Evolutionary conservation across 2,797 vertebrate genomes (phyloP).

Genomic region (Gobio occitaniae): DNA sequence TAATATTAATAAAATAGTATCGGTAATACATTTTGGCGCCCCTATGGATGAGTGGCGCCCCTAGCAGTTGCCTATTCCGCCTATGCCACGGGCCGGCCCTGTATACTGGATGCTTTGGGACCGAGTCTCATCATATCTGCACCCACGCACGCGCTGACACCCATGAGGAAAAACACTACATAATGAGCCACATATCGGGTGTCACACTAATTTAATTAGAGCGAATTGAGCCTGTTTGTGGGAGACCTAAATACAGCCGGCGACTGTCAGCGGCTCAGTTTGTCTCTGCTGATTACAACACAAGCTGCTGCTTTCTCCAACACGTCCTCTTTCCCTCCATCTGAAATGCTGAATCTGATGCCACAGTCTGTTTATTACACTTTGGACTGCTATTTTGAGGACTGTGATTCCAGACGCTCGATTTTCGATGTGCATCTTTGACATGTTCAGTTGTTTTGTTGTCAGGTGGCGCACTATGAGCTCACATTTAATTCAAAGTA

Average conservation of each 20-base stretch:
- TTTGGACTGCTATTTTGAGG: conserved; percentile 23
- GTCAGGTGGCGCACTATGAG: not conserved
- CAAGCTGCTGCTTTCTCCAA: conserved; percentile 20
- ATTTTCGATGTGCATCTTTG: not conserved
- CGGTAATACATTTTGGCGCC: too few species aligned
- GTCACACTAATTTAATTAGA: conserved; percentile 52
- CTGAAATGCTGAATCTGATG: conserved; percentile 25
- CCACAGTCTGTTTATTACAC: conserved; percentile 41
- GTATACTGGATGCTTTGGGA: not conserved
- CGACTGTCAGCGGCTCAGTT: conserved; percentile 37
- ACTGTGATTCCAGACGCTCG: conserved; percentile 17
- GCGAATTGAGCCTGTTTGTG: conserved; percentile 30
- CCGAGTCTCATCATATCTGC: not conserved
- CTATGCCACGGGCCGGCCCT: too few species aligned
- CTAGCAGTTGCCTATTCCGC: too few species aligned
- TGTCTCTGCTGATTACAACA: conserved; percentile 31
- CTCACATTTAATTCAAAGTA: not conserved
- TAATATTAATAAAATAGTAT: too few species aligned
- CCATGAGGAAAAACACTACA: conserved; percentile 38
- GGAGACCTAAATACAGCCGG: conserved; percentile 47
- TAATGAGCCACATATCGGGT: conserved; percentile 47
- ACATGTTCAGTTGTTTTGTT: conserved; percentile 3
- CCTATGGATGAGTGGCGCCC: too few species aligned
- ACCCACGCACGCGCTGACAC: conserved; percentile 4
- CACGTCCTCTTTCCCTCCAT: conserved; percentile 18